Percentiles rank a stretch among this genome's conserved stretches.
These are phyloP conservation scores for Meda fulgida DNA, from an alignment of 2,797 vertebrate species.

Conservation along the genomic window DNA sequence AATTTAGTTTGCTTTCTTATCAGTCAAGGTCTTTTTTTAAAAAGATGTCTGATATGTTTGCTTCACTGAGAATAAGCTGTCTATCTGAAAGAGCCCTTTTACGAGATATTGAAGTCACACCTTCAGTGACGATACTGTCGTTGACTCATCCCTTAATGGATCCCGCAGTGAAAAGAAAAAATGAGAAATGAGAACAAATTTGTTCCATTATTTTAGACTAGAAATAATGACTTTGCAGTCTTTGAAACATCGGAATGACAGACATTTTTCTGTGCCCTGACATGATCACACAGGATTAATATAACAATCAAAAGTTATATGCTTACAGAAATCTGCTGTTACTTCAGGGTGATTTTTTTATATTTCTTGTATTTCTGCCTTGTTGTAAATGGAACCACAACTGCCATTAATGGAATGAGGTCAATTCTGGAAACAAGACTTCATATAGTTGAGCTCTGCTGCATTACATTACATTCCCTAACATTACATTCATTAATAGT, in stretches of 20 bases:
- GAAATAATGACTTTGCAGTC: not conserved
- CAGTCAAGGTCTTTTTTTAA: slow-evolving; percentile 20
- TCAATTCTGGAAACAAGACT: not conserved
- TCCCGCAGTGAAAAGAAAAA: not conserved
- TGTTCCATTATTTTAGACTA: not conserved
- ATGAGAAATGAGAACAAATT: not conserved
- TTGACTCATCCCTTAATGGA: not conserved
- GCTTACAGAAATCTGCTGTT: not conserved
- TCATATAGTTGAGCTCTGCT: not conserved
- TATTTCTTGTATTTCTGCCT: not conserved
- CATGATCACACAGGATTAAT: not conserved
- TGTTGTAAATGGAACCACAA: not conserved
- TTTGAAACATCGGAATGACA: not conserved
- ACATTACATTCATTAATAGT: not conserved
- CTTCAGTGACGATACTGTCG: not conserved
- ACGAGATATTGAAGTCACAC: not conserved
- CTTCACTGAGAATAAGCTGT: not conserved
- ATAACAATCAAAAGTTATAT: not conserved
- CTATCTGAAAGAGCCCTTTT: not conserved
- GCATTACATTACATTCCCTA: not conserved
- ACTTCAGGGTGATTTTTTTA: not conserved
- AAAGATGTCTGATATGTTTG: slow-evolving; percentile 34
- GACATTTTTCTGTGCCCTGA: not conserved
- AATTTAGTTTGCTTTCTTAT: slow-evolving; percentile 41
- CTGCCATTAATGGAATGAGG: not conserved